phyloP scores from a whole-genome alignment of 2,113 vertebrate genomes.

The Mus pahari region DNA sequence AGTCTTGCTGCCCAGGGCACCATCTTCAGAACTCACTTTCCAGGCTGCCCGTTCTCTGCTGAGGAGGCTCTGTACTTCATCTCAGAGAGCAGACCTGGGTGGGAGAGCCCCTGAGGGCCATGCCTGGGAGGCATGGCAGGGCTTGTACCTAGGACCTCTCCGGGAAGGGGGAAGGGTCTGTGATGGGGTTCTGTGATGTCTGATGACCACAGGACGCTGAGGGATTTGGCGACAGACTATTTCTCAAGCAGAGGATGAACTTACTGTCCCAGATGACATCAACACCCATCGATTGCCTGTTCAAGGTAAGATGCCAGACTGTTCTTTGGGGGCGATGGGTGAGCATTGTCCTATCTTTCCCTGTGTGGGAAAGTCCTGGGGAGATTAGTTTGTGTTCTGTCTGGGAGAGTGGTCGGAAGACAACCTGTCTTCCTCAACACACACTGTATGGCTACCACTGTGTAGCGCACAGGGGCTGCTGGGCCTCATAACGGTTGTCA shows the following conservation, averaged over 20 bases:
- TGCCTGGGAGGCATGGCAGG: background rate
- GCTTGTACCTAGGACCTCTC: background rate
- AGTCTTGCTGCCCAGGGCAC: background rate
- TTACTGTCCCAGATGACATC: slow-evolving; percentile 92
- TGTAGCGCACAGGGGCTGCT: no score
- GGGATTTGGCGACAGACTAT: slow-evolving; percentile 88
- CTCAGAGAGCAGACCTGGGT: background rate
- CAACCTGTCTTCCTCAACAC: no score
- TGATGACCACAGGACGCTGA: slow-evolving; percentile 87
- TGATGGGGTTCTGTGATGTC: accelerated
- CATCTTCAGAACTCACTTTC: background rate
- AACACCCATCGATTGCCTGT: slow-evolving; percentile 92
- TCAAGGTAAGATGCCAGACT: slow-evolving; percentile 89
- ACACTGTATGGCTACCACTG: accelerated
- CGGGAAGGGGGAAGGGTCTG: background rate
- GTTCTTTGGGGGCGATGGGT: accelerated
- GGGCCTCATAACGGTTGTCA: background rate
- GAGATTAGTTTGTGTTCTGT: background rate
- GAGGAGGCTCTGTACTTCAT: accelerated
- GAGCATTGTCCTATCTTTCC: accelerated
- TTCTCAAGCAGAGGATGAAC: slow-evolving; percentile 94
- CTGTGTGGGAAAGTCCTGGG: accelerated
- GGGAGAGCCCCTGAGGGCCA: accelerated
- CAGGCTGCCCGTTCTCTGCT: background rate
- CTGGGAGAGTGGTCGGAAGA: background rate